These are phyloP conservation scores for Cinclus mexicanus DNA, from an alignment of 2,113 vertebrate genomes.

Conservation along the genomic window DNA sequence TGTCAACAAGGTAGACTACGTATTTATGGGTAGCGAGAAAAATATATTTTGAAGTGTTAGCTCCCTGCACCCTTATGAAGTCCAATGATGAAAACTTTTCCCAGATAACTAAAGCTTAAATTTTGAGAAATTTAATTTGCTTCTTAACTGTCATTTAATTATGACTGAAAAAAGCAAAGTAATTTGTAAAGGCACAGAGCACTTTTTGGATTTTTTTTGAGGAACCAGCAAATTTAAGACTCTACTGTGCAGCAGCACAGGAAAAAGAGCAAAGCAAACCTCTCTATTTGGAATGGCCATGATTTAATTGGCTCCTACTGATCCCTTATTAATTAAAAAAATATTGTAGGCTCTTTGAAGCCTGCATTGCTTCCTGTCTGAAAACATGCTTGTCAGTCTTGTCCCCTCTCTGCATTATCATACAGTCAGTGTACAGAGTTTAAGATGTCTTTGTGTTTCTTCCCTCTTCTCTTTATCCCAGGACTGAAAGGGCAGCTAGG, in stretches of 20 bases:
- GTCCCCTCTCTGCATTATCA: background rate
- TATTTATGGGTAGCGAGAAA: background rate
- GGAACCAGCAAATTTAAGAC: background rate
- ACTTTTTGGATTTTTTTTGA: background rate
- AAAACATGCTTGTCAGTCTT: slow-evolving; percentile 4
- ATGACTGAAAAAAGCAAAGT: background rate
- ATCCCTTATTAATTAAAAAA: slow-evolving; percentile 54
- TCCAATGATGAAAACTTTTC: background rate
- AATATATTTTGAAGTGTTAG: background rate
- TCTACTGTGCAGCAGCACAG: background rate
- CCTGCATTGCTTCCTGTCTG: background rate
- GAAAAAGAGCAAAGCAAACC: slow-evolving; percentile 13
- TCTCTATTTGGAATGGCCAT: background rate
- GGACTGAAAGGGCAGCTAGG: background rate
- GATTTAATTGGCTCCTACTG: slow-evolving; percentile 50
- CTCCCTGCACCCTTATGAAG: background rate
- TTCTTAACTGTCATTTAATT: slow-evolving; percentile 5
- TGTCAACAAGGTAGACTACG: background rate
- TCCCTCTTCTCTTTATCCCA: background rate
- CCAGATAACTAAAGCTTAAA: background rate
- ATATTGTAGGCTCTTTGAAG: slow-evolving; percentile 33
- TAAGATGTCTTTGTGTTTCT: background rate
- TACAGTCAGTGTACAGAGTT: background rate
- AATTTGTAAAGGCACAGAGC: background rate
- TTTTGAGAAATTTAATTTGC: background rate